A percentile compares a stretch with the other conserved stretches of the same genome.
Conservation (phyloP, 2,888 invertebrate species). For the Nomada ruficornis region DNA sequence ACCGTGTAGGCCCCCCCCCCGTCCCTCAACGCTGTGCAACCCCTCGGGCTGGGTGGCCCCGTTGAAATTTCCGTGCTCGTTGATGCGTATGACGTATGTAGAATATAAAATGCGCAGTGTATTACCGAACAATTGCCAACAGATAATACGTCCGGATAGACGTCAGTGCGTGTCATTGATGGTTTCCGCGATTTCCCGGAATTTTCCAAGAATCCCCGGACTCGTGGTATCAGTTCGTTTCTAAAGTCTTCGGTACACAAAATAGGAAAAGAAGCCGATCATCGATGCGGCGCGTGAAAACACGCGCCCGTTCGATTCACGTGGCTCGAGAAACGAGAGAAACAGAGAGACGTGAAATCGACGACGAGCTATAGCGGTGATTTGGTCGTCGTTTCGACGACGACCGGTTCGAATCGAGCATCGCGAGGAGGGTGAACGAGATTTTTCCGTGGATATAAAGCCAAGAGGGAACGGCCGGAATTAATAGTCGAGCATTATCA, state of each 20-base stretch:
- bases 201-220: constrained; percentile 26
- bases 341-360: not conserved
- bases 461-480: constrained; percentile 7
- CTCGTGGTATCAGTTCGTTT: not conserved
- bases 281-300: no score
- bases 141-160: constrained; percentile 70
- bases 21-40: constrained; percentile 1
- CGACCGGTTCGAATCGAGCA: not conserved
- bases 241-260: not conserved
- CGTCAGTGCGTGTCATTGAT: constrained; percentile 70
- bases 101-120: constrained; percentile 74
- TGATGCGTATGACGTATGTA: constrained; percentile 73
- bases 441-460: not conserved
- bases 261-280: no score
- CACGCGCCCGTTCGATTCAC: not conserved
- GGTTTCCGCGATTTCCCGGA: constrained; percentile 45
- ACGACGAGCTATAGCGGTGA: not conserved
- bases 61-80: constrained; percentile 67
- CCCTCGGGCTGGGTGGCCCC: constrained; percentile 39
- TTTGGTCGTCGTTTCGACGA: not conserved
- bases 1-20: constrained; percentile 3
- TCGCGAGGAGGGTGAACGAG: not conserved
- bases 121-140: constrained; percentile 71
- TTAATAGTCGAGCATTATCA: constrained; percentile 67
- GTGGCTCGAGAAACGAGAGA: not conserved